Evolutionary conservation across 2,888 invertebrate species (phyloP).

Genomic region (Tiliacea aurago): DNA sequence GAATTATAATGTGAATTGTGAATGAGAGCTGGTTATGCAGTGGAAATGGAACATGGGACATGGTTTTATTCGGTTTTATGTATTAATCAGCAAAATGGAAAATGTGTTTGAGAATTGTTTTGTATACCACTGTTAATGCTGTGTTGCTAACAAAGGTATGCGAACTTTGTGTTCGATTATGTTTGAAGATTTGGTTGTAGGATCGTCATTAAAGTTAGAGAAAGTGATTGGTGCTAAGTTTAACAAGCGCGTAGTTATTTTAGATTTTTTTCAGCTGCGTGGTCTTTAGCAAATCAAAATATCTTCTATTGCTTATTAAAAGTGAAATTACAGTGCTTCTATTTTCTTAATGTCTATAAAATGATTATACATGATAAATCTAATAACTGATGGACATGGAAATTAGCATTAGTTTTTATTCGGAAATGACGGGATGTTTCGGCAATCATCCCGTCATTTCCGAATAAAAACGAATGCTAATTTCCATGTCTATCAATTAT

Average conservation of each 20-base stretch:
- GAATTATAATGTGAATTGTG: constrained; percentile 40
- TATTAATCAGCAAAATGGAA: neutral
- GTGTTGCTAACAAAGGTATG: constrained; percentile 48
- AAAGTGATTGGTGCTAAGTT: neutral
- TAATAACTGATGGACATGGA: too few relatives aligned
- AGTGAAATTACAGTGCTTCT: too few relatives aligned
- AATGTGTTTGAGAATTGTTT: neutral
- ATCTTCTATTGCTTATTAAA: too few relatives aligned
- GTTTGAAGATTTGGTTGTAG: constrained; percentile 4
- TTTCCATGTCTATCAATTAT: too few relatives aligned
- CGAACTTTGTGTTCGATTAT: constrained; percentile 17
- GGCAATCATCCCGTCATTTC: too few relatives aligned
- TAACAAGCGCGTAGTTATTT: neutral
- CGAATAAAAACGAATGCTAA: too few relatives aligned
- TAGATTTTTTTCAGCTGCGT: neutral
- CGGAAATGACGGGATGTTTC: too few relatives aligned
- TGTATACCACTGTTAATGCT: neutral
- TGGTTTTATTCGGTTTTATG: neutral
- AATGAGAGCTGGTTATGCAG: constrained; percentile 11
- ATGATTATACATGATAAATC: too few relatives aligned
- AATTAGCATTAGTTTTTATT: too few relatives aligned
- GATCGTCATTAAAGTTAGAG: neutral
- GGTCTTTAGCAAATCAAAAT: neutral
- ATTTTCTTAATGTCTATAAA: too few relatives aligned
- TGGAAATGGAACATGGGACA: neutral